Base-by-base conservation (phyloP, 1,140 invertebrate species). In the Laupala kohalensis region DNA sequence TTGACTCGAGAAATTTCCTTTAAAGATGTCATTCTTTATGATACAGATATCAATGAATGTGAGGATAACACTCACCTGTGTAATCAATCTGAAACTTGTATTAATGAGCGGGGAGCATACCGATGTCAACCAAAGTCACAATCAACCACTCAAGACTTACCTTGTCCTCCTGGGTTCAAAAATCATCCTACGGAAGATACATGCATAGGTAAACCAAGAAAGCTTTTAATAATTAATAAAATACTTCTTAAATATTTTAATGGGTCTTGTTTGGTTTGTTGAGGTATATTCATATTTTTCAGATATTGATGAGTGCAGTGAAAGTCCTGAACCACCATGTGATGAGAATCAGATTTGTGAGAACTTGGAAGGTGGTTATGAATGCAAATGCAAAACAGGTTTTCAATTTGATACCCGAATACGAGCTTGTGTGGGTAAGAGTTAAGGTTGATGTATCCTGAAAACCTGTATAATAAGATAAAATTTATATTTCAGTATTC, bases 271-370 rank as follows among this genome's bases (percentile, higher is more conserved):
- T 23, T 6, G 64, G 23, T 12, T 66, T 12, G 23, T 66, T 5
- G 6, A 66, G 6, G 67, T 4, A n/a, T 5, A 25, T 29, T 68
- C n/a, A 15, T 27, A 0, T 69, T 25, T 62, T 79, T 81, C 84
- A 74, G 95, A 97, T 78, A 85, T 97, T 53, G 89, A 98, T 79
- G 95, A 98, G 79, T 98, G 95, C 77, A 83, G 84, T 69, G 85
- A 89, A 74, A 88, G 87, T 28, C 87, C 87, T 74, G 84, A 86
- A 4, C 83, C 87, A 70, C 86, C 87, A 68, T 78, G 94, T 2
- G 96, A 68, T 15, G 65, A 94, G 77, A 85, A 91, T 71, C 94
- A 95, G 0, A 83, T 86, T n/a, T 97, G 95, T 79, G 84, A 91
- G 5, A 98, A 98, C 78, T 87, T 88, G 1, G 88, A 89, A 0